A percentile compares a stretch with the other conserved stretches of the same genome.
phyloP scores from a whole-genome alignment of 2,797 vertebrate species.

The Nothura maculosa region DNA sequence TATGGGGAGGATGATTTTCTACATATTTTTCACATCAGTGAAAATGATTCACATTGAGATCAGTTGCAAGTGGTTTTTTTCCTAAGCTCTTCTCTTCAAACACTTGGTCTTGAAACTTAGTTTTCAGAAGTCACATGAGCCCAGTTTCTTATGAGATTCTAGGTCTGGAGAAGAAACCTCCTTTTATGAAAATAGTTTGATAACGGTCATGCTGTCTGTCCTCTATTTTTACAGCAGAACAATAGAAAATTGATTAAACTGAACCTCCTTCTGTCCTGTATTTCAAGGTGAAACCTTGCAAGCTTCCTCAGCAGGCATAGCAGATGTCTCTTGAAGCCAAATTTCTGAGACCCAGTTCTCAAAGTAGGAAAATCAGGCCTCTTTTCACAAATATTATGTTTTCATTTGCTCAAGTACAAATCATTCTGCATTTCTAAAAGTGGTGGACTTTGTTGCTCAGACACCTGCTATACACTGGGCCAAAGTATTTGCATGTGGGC shows the following conservation, averaged over 20 bases:
- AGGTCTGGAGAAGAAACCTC: fast-evolving
- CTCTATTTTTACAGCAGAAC: not conserved
- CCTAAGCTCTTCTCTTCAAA: not conserved
- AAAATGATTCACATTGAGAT: too few relatives aligned
- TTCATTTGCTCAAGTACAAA: not conserved
- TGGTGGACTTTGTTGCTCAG: not conserved
- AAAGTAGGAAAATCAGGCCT: not conserved
- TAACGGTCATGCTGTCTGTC: not conserved
- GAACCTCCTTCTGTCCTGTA: not conserved
- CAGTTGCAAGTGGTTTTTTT: not conserved
- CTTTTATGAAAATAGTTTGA: not conserved
- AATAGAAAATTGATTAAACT: conserved; percentile 32
- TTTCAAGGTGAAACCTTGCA: not conserved
- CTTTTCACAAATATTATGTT: not conserved
- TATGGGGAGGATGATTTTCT: not conserved
- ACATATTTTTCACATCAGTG: too few relatives aligned
- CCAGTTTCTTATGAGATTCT: not conserved
- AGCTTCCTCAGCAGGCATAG: not conserved
- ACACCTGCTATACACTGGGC: not conserved
- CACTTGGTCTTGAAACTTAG: not conserved
- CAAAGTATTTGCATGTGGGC: not conserved
- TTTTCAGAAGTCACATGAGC: not conserved
- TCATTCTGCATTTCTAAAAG: not conserved
- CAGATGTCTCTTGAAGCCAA: not conserved
- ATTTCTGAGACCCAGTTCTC: not conserved